These are phyloP conservation scores for Gymnopithys bicolor DNA, from an alignment of 2,797 vertebrate genomes.

Conservation along the genomic window DNA sequence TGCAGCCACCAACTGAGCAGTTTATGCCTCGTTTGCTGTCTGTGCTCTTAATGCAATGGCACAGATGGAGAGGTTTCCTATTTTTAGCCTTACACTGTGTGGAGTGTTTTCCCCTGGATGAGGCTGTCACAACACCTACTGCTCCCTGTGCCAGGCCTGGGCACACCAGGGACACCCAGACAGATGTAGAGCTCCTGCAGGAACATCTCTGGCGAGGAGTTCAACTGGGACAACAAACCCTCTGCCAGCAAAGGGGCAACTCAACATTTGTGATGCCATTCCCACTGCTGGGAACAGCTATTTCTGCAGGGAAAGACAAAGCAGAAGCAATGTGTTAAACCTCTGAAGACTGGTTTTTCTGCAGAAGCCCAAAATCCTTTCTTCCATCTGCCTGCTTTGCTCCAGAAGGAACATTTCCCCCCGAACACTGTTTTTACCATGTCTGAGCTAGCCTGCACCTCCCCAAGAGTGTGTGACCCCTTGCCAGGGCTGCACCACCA, in stretches of 20 bases:
- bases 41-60: neutral
- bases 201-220: fast-evolving
- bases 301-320: neutral
- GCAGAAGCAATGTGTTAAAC: neutral
- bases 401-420: neutral
- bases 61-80: neutral
- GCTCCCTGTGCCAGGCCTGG: neutral
- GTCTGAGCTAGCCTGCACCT: neutral
- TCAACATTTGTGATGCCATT: neutral
- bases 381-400: neutral
- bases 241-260: neutral
- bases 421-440: fast-evolving
- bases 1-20: neutral
- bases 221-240: neutral
- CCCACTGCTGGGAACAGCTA: neutral
- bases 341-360: neutral
- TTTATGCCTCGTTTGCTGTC: neutral
- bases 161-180: neutral
- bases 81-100: neutral
- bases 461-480: neutral
- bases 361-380: neutral
- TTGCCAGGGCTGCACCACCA: fast-evolving
- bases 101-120: neutral
- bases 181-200: neutral
- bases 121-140: neutral